Evolutionary conservation across 2,888 invertebrate genomes (phyloP).

Genomic region (Hedya salicella): DNA sequence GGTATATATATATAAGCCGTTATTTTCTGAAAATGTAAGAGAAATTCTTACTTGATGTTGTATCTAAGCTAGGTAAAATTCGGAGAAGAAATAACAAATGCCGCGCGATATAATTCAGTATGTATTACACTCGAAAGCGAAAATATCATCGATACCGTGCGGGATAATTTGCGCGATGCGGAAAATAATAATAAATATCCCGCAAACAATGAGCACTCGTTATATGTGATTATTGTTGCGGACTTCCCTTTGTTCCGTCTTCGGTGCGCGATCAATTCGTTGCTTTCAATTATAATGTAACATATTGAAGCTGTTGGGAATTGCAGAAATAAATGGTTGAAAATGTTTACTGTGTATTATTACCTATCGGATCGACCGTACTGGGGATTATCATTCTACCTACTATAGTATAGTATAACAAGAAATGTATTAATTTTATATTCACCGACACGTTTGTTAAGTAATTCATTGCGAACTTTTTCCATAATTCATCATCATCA

Average conservation of each 20-base stretch:
- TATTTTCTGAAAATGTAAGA: too few species aligned
- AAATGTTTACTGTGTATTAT: too few species aligned
- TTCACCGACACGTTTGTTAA: neutral
- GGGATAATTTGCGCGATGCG: constrained; percentile 15
- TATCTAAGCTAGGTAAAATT: too few species aligned
- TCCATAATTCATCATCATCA: too few species aligned
- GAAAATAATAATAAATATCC: constrained; percentile 22
- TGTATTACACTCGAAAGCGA: neutral
- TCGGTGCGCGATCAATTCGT: constrained; percentile 17
- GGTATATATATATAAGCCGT: too few species aligned
- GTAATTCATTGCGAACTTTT: neutral
- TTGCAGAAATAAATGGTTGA: neutral
- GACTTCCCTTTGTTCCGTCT: constrained; percentile 26
- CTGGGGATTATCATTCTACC: too few species aligned
- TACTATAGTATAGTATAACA: neutral
- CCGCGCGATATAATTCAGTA: neutral
- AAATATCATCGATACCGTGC: neutral
- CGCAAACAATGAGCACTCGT: constrained; percentile 28
- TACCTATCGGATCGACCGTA: too few species aligned
- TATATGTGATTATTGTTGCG: constrained; percentile 38
- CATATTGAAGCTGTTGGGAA: neutral
- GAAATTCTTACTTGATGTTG: too few species aligned
- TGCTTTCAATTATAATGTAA: constrained; percentile 9
- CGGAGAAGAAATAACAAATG: neutral
- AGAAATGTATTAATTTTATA: neutral